Evolutionary conservation across 2,113 vertebrate species (phyloP), one percentile per base, ranked within the genome.

Genomic region (Psilopsiagon aymara): DNA sequence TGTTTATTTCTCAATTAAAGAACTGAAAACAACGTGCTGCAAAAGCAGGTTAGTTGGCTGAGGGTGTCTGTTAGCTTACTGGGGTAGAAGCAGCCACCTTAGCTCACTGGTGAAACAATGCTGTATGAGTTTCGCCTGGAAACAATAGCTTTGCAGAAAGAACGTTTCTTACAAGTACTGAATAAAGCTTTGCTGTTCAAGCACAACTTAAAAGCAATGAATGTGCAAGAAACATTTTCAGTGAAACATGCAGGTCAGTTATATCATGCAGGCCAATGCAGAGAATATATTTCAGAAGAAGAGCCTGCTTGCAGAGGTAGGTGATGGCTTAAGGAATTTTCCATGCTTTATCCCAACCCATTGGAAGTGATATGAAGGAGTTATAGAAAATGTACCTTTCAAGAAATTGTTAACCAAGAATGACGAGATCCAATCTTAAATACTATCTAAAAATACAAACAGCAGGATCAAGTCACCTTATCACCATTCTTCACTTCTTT

Each of bases 271-370:
- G 97, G 97, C 97, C 95, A 95, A 64, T 37, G 90, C 94, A 78
- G 71, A 87, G 76, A 87, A 11, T 31, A 71, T 29, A 79, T 95
- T 96, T 91, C 73, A 75, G 71, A 95, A 89, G 82, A 97, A 90
- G 81, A 97, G 97, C 97, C 97, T 98, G 97, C 97, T 97, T 78
- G 92, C 95, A 97, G 98, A 98, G 98, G 98, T 98, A 98, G 98
- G 97, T 98, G 97, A 97, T n/a, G 94, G 93, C 86, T 96, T 94
- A 85, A 82, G 88, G 77, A 86, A 88, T 80, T 96, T 97, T 90
- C 91, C 97, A 97, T 94, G 97, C 95, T 95, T 94, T 69, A 94
- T 95, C 96, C 96, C 80, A 96, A 90, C 77, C 76, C 88, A 85
- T 25, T 71, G 63, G 55, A 82, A 93, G 53, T 37, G 64, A 75